Base-by-base conservation (phyloP, 1,140 invertebrate species). In the Magallana gigas region DNA sequence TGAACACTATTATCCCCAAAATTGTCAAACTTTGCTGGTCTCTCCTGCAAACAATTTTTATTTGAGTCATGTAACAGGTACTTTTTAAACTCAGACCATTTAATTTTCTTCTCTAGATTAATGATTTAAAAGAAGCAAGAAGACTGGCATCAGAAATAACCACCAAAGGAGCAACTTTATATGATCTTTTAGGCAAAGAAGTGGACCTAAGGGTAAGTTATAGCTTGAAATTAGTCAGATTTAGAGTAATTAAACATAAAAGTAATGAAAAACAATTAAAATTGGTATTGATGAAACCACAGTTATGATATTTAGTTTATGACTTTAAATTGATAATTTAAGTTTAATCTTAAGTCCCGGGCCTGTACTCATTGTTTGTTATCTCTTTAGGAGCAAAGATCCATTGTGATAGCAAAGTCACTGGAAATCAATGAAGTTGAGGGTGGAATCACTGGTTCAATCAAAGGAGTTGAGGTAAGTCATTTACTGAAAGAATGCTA, bases 151-250 rank as follows among this genome's bases (percentile, higher is more conserved):
- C 97, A 2, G 97, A 99, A 91, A 97, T 99, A 14, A 99, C 98
- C 0, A 96, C 96, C 3, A 97, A 97, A 90, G 99, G 98, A 16
- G 98, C 98, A 0, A 96, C 96, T 1, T 95, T 99, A 0, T 98
- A 98, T 93, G 98, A 99, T 94, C 94, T 99, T 16, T 95, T 99
- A 0, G 97, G 97, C 0, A 97, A 98, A 94, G 99, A 99, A 96
- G 96, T 97, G 12, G 96, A 98, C 89, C 96, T 98, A 71, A 96
- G 97, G 94, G 97, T 97, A 95, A 95, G 92, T 85, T 4, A 48
- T 48, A 48, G 36, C 36, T 48, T 48, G 5, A 48, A 48, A 48
- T 48, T 48, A 48, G 36, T 48, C 36, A 48, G 5, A 48, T 48
- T 48, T 48, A 48, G 36, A 48, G 36, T 48, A 48, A 48, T 4